Conservation (phyloP, 2,113 vertebrate species). For the Apistogramma diplotaenia region DNA sequence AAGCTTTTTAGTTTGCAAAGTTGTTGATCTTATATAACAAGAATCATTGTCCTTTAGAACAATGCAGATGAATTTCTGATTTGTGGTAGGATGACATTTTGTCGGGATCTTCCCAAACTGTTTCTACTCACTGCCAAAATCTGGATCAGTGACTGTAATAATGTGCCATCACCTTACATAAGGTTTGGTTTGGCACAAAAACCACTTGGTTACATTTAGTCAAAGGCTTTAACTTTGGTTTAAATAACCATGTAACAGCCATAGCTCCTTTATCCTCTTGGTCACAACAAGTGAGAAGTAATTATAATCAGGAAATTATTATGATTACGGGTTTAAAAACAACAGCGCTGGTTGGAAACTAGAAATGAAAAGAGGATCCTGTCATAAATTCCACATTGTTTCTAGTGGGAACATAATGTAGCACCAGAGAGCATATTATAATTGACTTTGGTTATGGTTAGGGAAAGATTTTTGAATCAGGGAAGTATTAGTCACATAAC, state of each 20-base stretch:
- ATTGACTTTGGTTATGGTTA: not conserved
- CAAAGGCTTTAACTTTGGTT: not conserved
- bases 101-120: not conserved
- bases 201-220: not conserved
- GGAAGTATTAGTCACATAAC: not conserved
- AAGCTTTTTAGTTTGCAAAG: not conserved
- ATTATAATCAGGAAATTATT: not conserved
- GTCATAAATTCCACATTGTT: not conserved
- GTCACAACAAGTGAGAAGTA: not conserved
- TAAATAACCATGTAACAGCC: not conserved
- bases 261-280: not conserved
- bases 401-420: not conserved
- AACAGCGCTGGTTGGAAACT: not conserved
- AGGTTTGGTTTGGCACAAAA: not conserved
- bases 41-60: not conserved
- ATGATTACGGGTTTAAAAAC: not conserved
- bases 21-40: too few relatives aligned
- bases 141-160: not conserved
- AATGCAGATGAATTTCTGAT: not conserved
- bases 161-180: not conserved
- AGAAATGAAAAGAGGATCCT: not conserved
- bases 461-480: not conserved
- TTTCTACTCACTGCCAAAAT: not conserved
- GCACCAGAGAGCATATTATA: not conserved
- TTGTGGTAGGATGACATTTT: not conserved